Evolutionary conservation across 2,113 vertebrate species (phyloP), one percentile per base, ranked within the genome.

Genomic region (Apaloderma vittatum): DNA sequence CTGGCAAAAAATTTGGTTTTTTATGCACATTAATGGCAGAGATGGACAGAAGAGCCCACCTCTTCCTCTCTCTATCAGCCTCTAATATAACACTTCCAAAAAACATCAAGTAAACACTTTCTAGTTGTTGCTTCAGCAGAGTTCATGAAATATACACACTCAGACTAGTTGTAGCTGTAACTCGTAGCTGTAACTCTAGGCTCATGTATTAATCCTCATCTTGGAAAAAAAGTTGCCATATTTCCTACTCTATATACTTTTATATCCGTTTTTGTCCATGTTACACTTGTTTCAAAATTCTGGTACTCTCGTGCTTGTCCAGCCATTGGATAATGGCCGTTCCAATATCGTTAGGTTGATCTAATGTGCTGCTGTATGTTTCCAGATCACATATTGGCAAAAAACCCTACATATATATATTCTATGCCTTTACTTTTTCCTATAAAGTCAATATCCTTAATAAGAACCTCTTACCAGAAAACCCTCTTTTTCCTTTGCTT

Each of bases 211-310:
- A 78, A 62, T 26, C 32, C 58, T 11, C 30, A 71, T 24, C 26
- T 14, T 4, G 23, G 55, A 86, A 48, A 0, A 40, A 13, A 54
- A 57, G n/a, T 5, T 81, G 40, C 4, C 2, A 0, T 34, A 77
- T 51, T 81, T 88, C 48, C 52, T 88, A 46, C 57, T 75, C 26
- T 26, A 51, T 20, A 48, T 3, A 34, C 11, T 52, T 83, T 59
- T n/a, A 71, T 32, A 6, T 43, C n/a, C 1, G 0, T 49, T 93
- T 90, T 36, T 62, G 36, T 16, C 40, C 29, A 40, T 1, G 0
- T 43, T 55, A 34, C 1, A 51, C 15, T 71, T 57, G 8, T 73
- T 80, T 63, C 59, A 80, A 7, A 67, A 52, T 37, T 45, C 37
- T 57, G 14, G 24, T 55, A 40, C 43, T 71, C 74, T 37, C 0